Conservation (phyloP, 2,888 invertebrate genomes). For the Oscheius sp. region DNA sequence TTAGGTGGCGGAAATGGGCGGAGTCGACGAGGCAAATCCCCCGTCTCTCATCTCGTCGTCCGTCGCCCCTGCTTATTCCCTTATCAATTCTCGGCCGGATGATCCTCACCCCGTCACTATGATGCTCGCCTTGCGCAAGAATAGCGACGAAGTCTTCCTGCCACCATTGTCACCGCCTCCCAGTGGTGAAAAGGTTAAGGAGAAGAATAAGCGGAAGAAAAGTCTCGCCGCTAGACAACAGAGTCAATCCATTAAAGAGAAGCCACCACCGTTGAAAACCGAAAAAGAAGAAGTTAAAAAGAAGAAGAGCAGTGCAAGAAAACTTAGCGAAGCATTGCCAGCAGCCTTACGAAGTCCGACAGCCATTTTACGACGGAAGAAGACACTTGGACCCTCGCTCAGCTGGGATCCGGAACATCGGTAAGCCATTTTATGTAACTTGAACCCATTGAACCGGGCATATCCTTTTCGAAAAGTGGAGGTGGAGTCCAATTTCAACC, state of each 20-base stretch:
- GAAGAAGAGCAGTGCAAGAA: conserved; percentile 53
- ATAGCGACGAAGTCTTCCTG: conserved; percentile 35
- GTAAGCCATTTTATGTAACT: conserved; percentile 13
- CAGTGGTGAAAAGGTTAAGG: neutral
- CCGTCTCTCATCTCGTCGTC: neutral
- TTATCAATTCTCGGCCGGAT: conserved; percentile 34
- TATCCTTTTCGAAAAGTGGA: neutral
- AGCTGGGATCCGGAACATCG: conserved; percentile 70
- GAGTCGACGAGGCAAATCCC: conserved; percentile 12
- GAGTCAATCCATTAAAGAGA: conserved; percentile 24
- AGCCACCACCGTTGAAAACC: conserved; percentile 13
- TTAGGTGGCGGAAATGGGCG: conserved; percentile 26
- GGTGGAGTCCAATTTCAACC: conserved; percentile 1
- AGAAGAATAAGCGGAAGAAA: conserved; percentile 22
- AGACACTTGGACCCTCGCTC: conserved; percentile 66
- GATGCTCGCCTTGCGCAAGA: conserved; percentile 38
- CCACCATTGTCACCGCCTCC: conserved; percentile 20
- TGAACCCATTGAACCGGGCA: no score
- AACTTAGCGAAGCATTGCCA: conserved; percentile 54
- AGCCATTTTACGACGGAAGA: conserved; percentile 58
- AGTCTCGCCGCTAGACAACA: neutral
- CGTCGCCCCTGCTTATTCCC: conserved; percentile 27
- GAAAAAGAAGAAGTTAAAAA: conserved; percentile 34
- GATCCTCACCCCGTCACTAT: conserved; percentile 26
- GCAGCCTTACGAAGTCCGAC: conserved; percentile 59